These are phyloP conservation scores for Zosterops borbonicus DNA, from an alignment of 2,113 vertebrate genomes.

Conservation along the genomic window DNA sequence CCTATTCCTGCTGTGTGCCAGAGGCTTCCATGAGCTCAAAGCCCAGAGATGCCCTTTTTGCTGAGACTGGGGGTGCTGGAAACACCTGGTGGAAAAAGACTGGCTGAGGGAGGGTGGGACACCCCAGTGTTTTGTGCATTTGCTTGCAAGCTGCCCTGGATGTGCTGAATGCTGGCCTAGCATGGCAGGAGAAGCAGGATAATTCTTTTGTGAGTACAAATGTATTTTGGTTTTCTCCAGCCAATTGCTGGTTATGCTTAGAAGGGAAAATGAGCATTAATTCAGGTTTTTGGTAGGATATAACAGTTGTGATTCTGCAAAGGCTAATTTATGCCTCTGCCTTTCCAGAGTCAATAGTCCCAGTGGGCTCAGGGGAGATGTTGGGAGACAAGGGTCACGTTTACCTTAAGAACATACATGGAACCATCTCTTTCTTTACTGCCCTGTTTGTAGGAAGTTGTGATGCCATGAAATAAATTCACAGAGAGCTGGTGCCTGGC, in stretches of 20 bases:
- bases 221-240: not conserved
- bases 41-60: not conserved
- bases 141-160: not conserved
- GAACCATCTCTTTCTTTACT: not conserved
- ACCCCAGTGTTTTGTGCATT: not conserved
- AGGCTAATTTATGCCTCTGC: not conserved
- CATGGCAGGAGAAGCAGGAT: not conserved
- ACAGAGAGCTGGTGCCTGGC: not conserved
- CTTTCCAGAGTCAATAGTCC: not conserved
- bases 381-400: accelerated
- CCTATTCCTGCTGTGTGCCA: not conserved
- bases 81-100: not conserved
- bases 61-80: not conserved
- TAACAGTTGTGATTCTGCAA: not conserved
- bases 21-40: not conserved
- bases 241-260: not conserved
- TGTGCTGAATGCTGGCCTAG: not conserved
- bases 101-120: not conserved
- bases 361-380: not conserved
- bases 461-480: not conserved
- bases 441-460: not conserved
- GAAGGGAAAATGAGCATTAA: not conserved
- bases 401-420: not conserved
- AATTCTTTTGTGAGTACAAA: not conserved
- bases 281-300: not conserved